These are phyloP conservation scores for Trichogramma dendrolimi DNA, from an alignment of 2,888 invertebrate genomes.

Conservation along the genomic window DNA sequence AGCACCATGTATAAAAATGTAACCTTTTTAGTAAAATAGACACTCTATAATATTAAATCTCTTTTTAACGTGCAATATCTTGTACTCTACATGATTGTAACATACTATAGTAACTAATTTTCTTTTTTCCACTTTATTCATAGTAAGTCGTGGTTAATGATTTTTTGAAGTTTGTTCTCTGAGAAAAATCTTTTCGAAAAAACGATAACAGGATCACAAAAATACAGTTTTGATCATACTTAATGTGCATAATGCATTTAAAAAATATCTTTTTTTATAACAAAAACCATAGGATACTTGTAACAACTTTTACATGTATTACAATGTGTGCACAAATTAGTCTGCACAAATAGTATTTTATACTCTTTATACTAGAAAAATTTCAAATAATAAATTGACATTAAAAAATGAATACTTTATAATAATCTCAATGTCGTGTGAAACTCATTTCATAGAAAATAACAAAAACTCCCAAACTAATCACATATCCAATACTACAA, in stretches of 20 bases:
- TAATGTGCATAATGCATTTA: too few species aligned
- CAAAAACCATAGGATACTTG: neutral
- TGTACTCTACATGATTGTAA: slow-evolving; percentile 2
- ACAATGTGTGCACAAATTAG: neutral
- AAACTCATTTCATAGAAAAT: slow-evolving; percentile 22
- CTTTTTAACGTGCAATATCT: slow-evolving; percentile 17
- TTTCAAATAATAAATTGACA: neutral
- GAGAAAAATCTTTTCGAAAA: too few species aligned
- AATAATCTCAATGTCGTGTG: slow-evolving; percentile 36
- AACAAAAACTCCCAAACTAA: slow-evolving; percentile 9
- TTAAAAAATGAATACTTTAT: slow-evolving; percentile 30
- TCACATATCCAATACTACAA: too few species aligned
- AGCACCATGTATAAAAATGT: slow-evolving; percentile 24
- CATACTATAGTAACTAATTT: too few species aligned
- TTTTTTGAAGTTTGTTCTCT: too few species aligned
- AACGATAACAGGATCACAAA: too few species aligned
- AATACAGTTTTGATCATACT: too few species aligned
- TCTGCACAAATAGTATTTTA: neutral
- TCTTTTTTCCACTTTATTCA: too few species aligned
- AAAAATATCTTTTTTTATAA: neutral
- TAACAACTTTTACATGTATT: neutral
- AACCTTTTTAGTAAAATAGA: slow-evolving; percentile 24
- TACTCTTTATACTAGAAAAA: neutral
- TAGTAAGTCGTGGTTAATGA: too few species aligned
- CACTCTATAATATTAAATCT: slow-evolving; percentile 1